Base-by-base conservation (phyloP, 2,888 invertebrate genomes). In the Noctua comes region DNA sequence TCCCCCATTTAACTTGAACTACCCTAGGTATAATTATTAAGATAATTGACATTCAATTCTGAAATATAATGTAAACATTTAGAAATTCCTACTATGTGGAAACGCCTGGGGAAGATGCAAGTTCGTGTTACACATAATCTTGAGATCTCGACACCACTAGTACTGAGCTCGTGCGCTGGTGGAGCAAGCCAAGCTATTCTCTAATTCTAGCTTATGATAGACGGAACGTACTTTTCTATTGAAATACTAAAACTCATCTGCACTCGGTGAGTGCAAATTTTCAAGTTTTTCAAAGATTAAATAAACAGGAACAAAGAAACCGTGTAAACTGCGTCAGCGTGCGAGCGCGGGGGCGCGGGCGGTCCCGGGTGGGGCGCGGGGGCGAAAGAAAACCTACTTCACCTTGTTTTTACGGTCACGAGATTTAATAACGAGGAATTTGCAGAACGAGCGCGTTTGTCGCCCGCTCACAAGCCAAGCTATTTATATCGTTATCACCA, bases 321-420 rank as follows among this genome's bases (percentile, higher is more conserved):
- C 65, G 83, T 79, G 76, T 59, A 73, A 68, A 83, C 77, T 83
- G 66, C 68, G 70, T 71, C 48, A 46, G 11, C 18, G 43, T 68
- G 59, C n/a, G 66, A 6, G 69, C 13, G 43, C 48, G 76, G 57
- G 7, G 13, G 31, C 0, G 40, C 7, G 13, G 27, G 76, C 48
- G 7, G 13, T n/a, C 0, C 31, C 7, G 13, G 27, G 16, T 1
- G 11, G 31, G 46, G 31, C 0, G 21, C 5, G 51, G 68, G 70
- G 65, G 66, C 27, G 80, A 71, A 85, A 87, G 88, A 85, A 87
- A 87, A 87, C 87, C 87, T 88, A 83, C 85, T 88, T 88, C 86
- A 87, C 89, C 87, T 88, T 88, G 88, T 88, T 88, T 88, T 88
- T 88, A 88, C 89, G 88, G 88, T 87, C 89, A 88, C 87, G 73